Evolutionary conservation across 2,113 vertebrate genomes (phyloP), one percentile per base, ranked within the genome.

Genomic region (Galeopterus variegatus): DNA sequence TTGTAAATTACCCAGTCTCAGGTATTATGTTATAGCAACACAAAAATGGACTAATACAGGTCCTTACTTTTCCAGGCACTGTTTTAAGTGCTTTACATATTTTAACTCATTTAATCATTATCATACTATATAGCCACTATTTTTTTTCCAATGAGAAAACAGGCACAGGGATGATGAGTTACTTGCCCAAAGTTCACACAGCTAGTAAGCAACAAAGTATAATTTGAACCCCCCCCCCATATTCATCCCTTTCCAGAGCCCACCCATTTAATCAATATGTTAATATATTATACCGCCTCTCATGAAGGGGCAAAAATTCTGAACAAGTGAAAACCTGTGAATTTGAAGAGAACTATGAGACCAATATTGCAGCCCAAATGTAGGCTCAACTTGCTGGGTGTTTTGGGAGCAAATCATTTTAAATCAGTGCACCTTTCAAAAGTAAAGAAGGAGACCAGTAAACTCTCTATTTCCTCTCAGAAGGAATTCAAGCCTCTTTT

Each of bases 371-470:
- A 81, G n/a, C 48, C 8, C 36, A 80, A 36, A 31, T 54, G 31
- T 28, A 85, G n/a, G 8, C 23, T 28, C 60, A 45, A 18, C 23
- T 76, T 91, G 33, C 23, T 64, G 31, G 6, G 4, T 88, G 24
- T 65, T 65, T 54, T 13, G 3, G 6, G 17, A 17, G 9, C 41
- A n/a, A 79, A 85, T 36, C 11, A 73, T 83, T 90, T 87, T 77
- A 72, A 89, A 77, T 67, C 67, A 89, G 3, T 79, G 15, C 1
- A 24, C 19, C 7, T 80, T 79, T 2, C 52, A 92, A 31, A 72
- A 86, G 83, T 76, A 82, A 88, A 52, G 88, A 90, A 80, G 45
- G 48, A 86, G 81, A 50, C 31, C 76, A 72, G 21, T 81, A 89
- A 24, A 19, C 18, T 33, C 17, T 24, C 52, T 28, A 36, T 72